Conservation (phyloP, 2,888 invertebrate genomes). For the Gryllus longicercus region DNA sequence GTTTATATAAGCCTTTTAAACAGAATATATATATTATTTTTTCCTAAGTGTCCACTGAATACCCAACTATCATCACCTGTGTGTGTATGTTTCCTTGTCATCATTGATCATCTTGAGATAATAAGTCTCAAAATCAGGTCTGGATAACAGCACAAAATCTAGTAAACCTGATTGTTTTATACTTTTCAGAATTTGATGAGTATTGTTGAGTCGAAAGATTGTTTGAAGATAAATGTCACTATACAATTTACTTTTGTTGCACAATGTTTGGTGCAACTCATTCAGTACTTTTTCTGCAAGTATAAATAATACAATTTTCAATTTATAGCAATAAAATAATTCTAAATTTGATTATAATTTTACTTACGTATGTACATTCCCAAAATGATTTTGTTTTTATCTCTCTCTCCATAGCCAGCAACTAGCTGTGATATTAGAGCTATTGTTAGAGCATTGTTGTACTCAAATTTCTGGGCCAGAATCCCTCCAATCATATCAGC, state of each 20-base stretch:
- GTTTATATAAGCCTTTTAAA: too few relatives aligned
- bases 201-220: constrained; percentile 90
- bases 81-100: constrained; percentile 70
- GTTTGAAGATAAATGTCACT: constrained; percentile 80
- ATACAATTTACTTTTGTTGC: constrained; percentile 89
- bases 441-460: constrained; percentile 48
- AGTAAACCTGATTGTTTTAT: constrained; percentile 79
- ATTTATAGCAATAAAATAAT: too few relatives aligned
- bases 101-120: constrained; percentile 85
- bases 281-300: constrained; percentile 79
- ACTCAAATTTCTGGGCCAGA: constrained; percentile 58
- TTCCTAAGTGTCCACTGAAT: too few relatives aligned
- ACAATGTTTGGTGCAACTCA: constrained; percentile 82
- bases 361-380: constrained; percentile 78
- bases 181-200: constrained; percentile 90
- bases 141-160: constrained; percentile 74
- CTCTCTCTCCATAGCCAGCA: constrained; percentile 43
- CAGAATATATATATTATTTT: too few relatives aligned
- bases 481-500: constrained; percentile 71
- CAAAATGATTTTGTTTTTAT: constrained; percentile 62
- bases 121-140: constrained; percentile 79
- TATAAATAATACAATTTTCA: constrained; percentile 31
- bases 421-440: constrained; percentile 19
- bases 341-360: background rate
- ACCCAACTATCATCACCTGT: constrained; percentile 50